These are phyloP conservation scores for Sander lucioperca DNA, from an alignment of 2,113 vertebrate genomes.

Conservation along the genomic window DNA sequence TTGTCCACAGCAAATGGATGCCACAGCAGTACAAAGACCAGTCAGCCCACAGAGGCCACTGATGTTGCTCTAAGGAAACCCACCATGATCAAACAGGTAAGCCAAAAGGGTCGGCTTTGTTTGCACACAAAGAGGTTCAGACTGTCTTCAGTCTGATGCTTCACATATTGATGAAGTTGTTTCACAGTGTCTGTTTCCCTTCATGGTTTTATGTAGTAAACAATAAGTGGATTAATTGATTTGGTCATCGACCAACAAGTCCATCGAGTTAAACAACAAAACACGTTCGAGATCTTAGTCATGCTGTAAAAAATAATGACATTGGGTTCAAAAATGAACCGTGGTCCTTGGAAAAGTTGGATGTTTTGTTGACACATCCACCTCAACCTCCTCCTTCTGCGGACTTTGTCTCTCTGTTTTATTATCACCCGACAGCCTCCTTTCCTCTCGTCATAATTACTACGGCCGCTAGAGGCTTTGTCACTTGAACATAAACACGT, in stretches of 20 bases:
- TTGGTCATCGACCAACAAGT: background rate
- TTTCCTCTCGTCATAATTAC: background rate
- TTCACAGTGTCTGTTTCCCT: background rate
- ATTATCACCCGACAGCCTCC: background rate
- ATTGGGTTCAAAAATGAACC: too few relatives aligned
- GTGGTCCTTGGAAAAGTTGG: background rate
- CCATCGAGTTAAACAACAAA: background rate
- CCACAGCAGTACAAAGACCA: slow-evolving; percentile 8
- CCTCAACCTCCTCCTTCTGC: background rate
- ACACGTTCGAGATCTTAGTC: background rate
- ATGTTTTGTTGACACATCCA: background rate
- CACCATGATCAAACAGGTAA: slow-evolving; percentile 48
- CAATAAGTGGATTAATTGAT: background rate
- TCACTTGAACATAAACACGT: background rate
- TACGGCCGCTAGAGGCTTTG: background rate
- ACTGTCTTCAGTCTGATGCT: background rate
- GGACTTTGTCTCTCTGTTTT: background rate
- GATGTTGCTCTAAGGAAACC: slow-evolving; percentile 51
- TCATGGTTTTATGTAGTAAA: background rate
- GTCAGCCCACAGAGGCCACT: background rate
- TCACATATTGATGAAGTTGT: background rate
- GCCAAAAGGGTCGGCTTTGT: background rate
- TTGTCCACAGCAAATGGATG: slow-evolving; percentile 40
- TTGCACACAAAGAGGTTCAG: background rate
- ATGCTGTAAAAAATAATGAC: background rate